Conservation (phyloP, 1,140 invertebrate species). For the Drosophila melanica region DNA sequence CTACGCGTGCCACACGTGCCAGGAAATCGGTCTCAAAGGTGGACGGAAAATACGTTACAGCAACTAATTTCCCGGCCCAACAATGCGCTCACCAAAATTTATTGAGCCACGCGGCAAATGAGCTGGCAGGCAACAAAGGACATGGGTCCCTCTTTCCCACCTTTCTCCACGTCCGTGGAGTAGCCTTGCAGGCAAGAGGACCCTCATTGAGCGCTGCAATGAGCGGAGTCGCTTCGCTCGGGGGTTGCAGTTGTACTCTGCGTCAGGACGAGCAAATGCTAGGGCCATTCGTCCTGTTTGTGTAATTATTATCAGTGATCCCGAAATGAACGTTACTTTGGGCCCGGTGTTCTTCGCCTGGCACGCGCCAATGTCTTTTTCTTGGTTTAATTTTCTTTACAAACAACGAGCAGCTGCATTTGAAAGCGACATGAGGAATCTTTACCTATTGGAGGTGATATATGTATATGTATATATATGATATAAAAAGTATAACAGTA, state of each 20-base stretch:
- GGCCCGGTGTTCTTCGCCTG: constrained; percentile 61
- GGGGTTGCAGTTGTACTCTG: constrained; percentile 64
- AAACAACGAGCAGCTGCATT: constrained; percentile 19
- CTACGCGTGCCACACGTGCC: constrained; percentile 61
- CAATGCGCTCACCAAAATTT: constrained; percentile 38
- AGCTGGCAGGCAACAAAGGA: constrained; percentile 37
- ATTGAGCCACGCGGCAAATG: constrained; percentile 44
- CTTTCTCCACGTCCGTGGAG: constrained; percentile 21
- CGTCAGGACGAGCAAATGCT: constrained; percentile 37
- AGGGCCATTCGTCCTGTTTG: constrained; percentile 41
- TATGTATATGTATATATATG: too few species aligned
- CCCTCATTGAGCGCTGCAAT: constrained; percentile 52
- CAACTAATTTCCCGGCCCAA: constrained; percentile 56
- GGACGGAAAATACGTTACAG: constrained; percentile 64
- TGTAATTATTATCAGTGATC: constrained; percentile 77
- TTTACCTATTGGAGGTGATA: too few species aligned
- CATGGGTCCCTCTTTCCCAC: constrained; percentile 25
- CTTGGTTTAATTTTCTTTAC: constrained; percentile 12
- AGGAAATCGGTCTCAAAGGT: constrained; percentile 53
- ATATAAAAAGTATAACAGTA: too few species aligned
- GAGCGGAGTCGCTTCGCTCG: constrained; percentile 26
- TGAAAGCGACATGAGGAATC: constrained; percentile 5
- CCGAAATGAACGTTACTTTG: constrained; percentile 70
- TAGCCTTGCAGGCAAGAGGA: constrained; percentile 33
- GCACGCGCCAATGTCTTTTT: constrained; percentile 66